These are phyloP conservation scores for Sebastes ruberrimus DNA, from an alignment of 2,797 vertebrate genomes.

Conservation along the genomic window DNA sequence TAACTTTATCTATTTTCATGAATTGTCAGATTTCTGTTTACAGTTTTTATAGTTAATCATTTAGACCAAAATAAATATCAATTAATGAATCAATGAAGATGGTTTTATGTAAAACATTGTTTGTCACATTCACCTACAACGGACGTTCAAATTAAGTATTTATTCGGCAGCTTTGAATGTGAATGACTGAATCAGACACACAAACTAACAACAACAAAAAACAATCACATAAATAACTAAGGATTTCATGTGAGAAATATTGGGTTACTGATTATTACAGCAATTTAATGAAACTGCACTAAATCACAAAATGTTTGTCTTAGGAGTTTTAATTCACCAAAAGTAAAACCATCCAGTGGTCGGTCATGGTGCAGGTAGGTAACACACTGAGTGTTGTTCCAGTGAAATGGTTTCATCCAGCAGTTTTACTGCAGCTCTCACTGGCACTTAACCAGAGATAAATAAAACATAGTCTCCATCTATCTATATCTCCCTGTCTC, in stretches of 20 bases:
- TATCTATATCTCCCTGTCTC: slow-evolving; percentile 5
- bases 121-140: not conserved
- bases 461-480: slow-evolving; percentile 42
- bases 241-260: not conserved
- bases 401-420: not conserved
- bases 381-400: not conserved
- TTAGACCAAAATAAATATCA: not conserved
- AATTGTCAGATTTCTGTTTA: not conserved
- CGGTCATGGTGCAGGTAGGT: not conserved
- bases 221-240: not conserved
- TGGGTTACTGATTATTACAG: not conserved
- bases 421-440: slow-evolving; percentile 14
- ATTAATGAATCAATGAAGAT: not conserved
- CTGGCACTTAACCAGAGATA: slow-evolving; percentile 28
- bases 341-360: not conserved
- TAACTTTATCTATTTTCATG: not conserved
- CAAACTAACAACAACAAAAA: not conserved
- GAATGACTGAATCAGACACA: not conserved
- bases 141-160: not conserved
- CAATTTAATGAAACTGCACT: not conserved
- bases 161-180: not conserved
- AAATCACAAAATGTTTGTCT: not conserved
- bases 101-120: not conserved
- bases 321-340: not conserved
- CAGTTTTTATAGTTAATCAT: not conserved